A percentile compares a stretch with the other conserved stretches of the same genome.
These are phyloP conservation scores for Taenioides sp. DNA, from an alignment of 2,797 vertebrate genomes.

Conservation along the genomic window DNA sequence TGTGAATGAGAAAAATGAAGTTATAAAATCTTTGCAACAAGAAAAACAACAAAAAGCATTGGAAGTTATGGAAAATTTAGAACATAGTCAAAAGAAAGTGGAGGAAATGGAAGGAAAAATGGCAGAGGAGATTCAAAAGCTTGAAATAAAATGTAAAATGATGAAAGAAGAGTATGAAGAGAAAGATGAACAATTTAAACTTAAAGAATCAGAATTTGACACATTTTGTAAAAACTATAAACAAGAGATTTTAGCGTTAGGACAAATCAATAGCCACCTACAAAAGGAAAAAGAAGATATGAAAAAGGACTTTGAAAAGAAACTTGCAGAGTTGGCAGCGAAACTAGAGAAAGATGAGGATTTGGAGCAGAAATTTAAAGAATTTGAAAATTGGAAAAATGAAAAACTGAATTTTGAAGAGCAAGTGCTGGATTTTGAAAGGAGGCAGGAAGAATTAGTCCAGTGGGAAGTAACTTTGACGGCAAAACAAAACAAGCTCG, in stretches of 20 bases:
- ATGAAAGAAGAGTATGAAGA: conserved; percentile 32
- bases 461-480: conserved; percentile 27
- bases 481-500: conserved; percentile 26
- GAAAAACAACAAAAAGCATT: conserved; percentile 23
- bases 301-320: conserved; percentile 25
- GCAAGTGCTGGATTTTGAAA: conserved; percentile 32
- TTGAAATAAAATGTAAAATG: conserved; percentile 46
- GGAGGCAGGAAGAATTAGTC: conserved; percentile 39
- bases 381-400: conserved; percentile 25
- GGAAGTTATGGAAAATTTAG: conserved; percentile 25
- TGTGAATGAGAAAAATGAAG: conserved; percentile 36
- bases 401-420: conserved; percentile 39
- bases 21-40: conserved; percentile 19
- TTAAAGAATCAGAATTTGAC: conserved; percentile 33
- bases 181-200: conserved; percentile 15
- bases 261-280: conserved; percentile 35
- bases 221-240: conserved; percentile 32
- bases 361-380: conserved; percentile 26
- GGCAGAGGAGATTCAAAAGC: conserved; percentile 40
- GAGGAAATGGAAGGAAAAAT: conserved; percentile 54
- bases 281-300: conserved; percentile 34
- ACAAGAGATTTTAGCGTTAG: conserved; percentile 32
- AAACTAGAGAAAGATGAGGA: conserved; percentile 26
- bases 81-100: conserved; percentile 25
- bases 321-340: conserved; percentile 47